A percentile compares a stretch with the other conserved stretches of the same genome.
Conservation (phyloP, 2,797 vertebrate species). For the Eupleurogrammus muticus region DNA sequence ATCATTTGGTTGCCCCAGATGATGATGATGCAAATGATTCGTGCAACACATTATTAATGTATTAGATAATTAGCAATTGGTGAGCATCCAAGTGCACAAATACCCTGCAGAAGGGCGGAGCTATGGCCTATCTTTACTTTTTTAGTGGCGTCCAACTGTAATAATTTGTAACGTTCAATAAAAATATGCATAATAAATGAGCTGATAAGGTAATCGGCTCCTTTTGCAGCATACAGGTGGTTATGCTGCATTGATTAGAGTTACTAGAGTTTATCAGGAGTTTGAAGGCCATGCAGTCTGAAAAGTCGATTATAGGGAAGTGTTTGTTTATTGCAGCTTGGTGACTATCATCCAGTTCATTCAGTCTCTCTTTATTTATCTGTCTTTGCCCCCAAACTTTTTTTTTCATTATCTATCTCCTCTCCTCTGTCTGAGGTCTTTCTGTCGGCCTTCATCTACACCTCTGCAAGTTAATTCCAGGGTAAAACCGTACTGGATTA, state of each 20-base stretch:
- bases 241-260: conserved; percentile 3
- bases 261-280: conserved; percentile 39
- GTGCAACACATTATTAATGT: no score
- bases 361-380: not conserved
- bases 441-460: conserved; percentile 11
- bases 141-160: not conserved
- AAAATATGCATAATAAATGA: not conserved
- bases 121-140: no score
- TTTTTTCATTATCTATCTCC: conserved; percentile 27
- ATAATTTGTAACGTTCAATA: not conserved
- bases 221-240: not conserved
- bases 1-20: no score
- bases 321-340: conserved; percentile 43
- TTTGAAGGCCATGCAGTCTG: conserved; percentile 36
- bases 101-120: no score
- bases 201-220: not conserved
- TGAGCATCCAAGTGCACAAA: no score
- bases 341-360: conserved; percentile 36
- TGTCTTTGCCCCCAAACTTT: conserved; percentile 12
- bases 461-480: conserved; percentile 21
- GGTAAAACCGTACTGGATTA: conserved; percentile 3
- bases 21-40: no score
- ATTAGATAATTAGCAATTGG: no score
- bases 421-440: conserved; percentile 10
- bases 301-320: conserved; percentile 22